Evolutionary conservation across 2,113 vertebrate genomes (phyloP).

Genomic region (Corythaixoides concolor): DNA sequence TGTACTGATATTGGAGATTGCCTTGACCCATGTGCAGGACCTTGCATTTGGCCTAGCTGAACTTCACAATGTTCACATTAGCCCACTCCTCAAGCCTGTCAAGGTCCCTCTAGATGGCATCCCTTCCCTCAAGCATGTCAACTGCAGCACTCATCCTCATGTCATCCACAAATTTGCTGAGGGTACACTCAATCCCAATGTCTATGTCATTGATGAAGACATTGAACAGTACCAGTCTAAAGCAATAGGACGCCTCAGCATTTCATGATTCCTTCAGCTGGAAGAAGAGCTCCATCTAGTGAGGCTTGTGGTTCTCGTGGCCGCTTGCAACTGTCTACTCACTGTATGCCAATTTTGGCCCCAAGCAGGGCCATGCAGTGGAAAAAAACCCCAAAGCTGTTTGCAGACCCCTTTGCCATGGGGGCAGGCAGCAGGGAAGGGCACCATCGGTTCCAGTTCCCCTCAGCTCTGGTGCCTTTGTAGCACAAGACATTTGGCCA

Average conservation of each 20-base stretch:
- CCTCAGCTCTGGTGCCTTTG: neutral
- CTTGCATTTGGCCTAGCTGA: no score
- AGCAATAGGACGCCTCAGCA: neutral
- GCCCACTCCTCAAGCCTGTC: no score
- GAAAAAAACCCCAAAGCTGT: fast-evolving
- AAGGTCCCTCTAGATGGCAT: no score
- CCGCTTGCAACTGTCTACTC: neutral
- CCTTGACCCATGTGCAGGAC: no score
- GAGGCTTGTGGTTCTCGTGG: neutral
- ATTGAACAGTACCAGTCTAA: neutral
- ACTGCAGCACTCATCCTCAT: neutral
- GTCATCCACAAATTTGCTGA: neutral
- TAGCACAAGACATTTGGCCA: neutral
- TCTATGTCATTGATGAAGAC: neutral
- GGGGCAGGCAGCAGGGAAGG: neutral
- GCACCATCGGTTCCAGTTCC: neutral
- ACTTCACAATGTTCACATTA: no score
- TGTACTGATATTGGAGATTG: no score
- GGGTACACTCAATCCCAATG: neutral
- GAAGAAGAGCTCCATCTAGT: neutral
- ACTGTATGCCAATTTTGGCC: neutral
- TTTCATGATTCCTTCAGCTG: neutral
- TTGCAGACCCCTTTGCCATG: neutral
- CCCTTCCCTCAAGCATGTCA: neutral
- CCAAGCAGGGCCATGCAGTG: fast-evolving